These are phyloP conservation scores for Catharus bicknelli DNA, from an alignment of 2,113 vertebrate genomes.

Conservation along the genomic window DNA sequence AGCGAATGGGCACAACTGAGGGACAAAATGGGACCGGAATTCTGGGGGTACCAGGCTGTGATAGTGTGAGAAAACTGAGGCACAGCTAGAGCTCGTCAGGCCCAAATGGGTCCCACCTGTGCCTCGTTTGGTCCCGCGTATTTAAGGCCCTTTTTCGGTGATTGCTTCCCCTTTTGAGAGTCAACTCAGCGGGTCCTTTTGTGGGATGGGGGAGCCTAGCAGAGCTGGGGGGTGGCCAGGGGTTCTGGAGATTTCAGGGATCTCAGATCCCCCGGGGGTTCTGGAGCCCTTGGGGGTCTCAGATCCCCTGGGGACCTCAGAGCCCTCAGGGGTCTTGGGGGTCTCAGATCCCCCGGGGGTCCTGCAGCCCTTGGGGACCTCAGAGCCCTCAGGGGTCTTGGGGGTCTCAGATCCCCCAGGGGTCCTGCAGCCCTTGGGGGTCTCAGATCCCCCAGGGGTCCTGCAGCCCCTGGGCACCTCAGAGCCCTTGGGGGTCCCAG, in stretches of 20 bases:
- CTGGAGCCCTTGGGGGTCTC: accelerated
- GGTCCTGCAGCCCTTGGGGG: accelerated
- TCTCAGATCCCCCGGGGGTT: accelerated
- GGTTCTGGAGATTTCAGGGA: accelerated
- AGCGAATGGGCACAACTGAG: not conserved
- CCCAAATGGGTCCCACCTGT: not conserved
- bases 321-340: no score
- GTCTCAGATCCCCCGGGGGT: no score
- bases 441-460: accelerated
- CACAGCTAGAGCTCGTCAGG: not conserved
- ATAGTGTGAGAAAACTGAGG: not conserved
- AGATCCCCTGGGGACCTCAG: accelerated
- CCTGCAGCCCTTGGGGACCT: not conserved
- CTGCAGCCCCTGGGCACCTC: not conserved
- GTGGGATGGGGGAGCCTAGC: not conserved
- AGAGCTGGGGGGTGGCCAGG: accelerated
- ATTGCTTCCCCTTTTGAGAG: accelerated
- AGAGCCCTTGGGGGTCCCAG: no score
- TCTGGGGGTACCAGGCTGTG: not conserved
- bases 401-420: accelerated
- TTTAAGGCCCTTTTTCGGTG: accelerated
- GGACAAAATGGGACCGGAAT: not conserved
- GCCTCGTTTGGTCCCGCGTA: not conserved
- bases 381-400: accelerated
- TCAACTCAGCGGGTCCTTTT: accelerated